Conservation (phyloP, 2,888 invertebrate species). For the Leptura quadrifasciata region DNA sequence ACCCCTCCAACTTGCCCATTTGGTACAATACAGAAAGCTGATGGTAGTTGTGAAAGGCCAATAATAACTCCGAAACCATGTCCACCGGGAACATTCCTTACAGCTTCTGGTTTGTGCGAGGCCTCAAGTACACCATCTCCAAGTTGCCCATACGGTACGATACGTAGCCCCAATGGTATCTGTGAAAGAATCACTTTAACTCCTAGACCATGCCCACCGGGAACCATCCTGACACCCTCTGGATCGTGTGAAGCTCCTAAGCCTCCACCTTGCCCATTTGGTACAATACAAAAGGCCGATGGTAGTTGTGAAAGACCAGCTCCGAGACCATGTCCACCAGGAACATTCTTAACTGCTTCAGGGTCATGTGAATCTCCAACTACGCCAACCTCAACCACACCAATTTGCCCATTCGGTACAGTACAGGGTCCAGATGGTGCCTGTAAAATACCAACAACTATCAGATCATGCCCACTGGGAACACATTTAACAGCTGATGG, state of each 20-base stretch:
- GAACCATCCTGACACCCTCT: constrained; percentile 40
- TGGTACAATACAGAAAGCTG: constrained; percentile 48
- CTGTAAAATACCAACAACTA: constrained; percentile 36
- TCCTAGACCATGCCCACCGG: constrained; percentile 43
- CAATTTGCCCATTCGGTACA: constrained; percentile 47
- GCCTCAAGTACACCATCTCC: constrained; percentile 37
- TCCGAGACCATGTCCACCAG: constrained; percentile 50
- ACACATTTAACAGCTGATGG: constrained; percentile 44
- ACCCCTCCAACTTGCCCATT: constrained; percentile 46
- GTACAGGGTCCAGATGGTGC: constrained; percentile 43
- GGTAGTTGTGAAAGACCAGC: constrained; percentile 43
- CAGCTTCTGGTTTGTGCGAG: constrained; percentile 43
- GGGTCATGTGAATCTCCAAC: constrained; percentile 45
- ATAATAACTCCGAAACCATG: constrained; percentile 43
- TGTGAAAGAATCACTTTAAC: constrained; percentile 42
- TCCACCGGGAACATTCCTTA: constrained; percentile 42
- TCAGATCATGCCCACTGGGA: constrained; percentile 39
- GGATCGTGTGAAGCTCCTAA: constrained; percentile 42
- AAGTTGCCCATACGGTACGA: constrained; percentile 43
- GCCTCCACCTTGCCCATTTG: constrained; percentile 46
- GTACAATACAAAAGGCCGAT: constrained; percentile 47
- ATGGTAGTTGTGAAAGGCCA: constrained; percentile 42
- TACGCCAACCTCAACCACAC: constrained; percentile 6
- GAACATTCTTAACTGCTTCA: constrained; percentile 46
- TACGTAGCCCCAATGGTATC: constrained; percentile 39